These are phyloP conservation scores for Eilema sororculum DNA, from an alignment of 2,888 invertebrate species.

Conservation along the genomic window DNA sequence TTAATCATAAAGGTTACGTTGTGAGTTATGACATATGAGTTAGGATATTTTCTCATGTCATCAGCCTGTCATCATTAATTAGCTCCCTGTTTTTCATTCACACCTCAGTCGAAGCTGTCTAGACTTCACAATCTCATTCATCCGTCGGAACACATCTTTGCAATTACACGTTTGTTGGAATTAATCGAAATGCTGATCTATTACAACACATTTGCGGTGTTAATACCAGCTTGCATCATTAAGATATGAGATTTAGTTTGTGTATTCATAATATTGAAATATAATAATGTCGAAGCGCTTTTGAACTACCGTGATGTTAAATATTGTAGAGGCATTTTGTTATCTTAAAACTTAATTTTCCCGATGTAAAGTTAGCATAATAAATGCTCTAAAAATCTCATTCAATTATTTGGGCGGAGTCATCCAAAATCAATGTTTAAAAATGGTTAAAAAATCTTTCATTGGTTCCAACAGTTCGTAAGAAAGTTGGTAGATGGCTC, in stretches of 20 bases:
- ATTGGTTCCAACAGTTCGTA: no score
- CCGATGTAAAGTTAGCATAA: no score
- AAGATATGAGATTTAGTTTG: not conserved
- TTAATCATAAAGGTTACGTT: not conserved
- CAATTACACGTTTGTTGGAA: conserved; percentile 9
- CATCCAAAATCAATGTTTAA: no score
- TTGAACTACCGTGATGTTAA: not conserved
- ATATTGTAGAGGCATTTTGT: not conserved
- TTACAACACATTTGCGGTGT: conserved; percentile 5
- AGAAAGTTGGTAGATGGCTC: no score
- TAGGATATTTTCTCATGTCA: not conserved
- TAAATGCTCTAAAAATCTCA: no score
- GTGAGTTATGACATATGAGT: not conserved
- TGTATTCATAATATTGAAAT: not conserved
- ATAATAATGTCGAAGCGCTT: not conserved
- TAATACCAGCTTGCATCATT: conserved; percentile 8
- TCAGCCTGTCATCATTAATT: not conserved
- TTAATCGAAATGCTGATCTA: conserved; percentile 13
- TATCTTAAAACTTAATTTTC: no score
- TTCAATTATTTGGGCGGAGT: no score
- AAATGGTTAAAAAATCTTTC: no score
- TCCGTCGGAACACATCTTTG: not conserved
- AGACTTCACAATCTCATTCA: conserved; percentile 2
- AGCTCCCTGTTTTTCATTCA: conserved; percentile 5
- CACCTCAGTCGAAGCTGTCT: not conserved